Conservation (phyloP, 1,140 invertebrate genomes). For the Megalonaias nervosa region DNA sequence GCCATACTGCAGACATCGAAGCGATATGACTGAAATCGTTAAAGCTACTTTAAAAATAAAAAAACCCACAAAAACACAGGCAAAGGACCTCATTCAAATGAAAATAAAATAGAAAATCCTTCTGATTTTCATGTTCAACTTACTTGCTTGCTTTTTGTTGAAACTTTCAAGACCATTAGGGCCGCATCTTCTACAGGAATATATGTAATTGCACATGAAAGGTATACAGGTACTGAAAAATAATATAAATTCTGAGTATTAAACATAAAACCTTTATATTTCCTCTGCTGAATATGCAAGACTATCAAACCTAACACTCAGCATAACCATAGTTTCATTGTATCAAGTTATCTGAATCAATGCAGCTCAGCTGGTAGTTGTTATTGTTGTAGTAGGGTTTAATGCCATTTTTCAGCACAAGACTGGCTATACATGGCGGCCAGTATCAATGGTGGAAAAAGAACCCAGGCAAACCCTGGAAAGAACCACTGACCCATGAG, state of each 20-base stretch:
- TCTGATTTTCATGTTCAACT: slow-evolving; percentile 68
- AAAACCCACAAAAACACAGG: no score
- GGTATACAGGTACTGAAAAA: slow-evolving; percentile 83
- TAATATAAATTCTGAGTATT: not conserved
- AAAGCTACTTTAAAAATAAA: no score
- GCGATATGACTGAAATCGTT: no score
- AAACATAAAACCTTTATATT: not conserved
- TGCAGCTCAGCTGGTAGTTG: not conserved
- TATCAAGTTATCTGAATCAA: not conserved
- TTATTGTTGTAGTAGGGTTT: no score
- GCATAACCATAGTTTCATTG: not conserved
- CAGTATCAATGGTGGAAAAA: no score
- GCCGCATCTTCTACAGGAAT: slow-evolving; percentile 96
- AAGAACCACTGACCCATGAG: no score
- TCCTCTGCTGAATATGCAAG: not conserved
- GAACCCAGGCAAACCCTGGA: no score
- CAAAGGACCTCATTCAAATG: no score
- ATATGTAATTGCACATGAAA: slow-evolving; percentile 97
- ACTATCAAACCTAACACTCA: not conserved
- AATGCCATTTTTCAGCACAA: no score
- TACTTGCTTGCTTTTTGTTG: slow-evolving; percentile 78
- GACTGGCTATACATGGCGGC: no score
- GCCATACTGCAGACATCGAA: no score
- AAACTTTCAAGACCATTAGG: slow-evolving; percentile 76
- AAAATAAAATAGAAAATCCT: no score